Percentiles rank a stretch among this genome's conserved stretches.
These are phyloP conservation scores for Microtus oregoni DNA, from an alignment of 2,113 vertebrate genomes.

Conservation along the genomic window DNA sequence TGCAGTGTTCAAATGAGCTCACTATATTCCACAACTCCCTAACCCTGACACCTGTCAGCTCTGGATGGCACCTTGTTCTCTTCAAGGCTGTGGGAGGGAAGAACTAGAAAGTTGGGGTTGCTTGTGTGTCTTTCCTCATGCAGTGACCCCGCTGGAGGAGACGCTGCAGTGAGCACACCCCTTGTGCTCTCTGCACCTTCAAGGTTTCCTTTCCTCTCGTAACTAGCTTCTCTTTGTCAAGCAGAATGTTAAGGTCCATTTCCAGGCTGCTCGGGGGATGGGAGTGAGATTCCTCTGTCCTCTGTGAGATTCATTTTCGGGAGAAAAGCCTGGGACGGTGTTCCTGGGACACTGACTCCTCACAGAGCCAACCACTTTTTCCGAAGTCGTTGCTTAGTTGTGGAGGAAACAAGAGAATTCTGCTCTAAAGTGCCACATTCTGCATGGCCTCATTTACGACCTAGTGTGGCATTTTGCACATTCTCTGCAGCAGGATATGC, in stretches of 20 bases:
- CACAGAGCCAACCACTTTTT: background rate
- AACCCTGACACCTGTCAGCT: background rate
- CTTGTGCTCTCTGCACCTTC: background rate
- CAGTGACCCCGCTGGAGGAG: background rate
- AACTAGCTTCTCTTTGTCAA: background rate
- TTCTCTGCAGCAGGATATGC: constrained; percentile 12
- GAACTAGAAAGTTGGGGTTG: background rate
- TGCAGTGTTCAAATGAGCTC: background rate
- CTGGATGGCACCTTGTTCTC: background rate
- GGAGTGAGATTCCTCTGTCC: background rate
- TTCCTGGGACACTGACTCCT: background rate
- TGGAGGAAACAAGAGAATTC: constrained; percentile 44
- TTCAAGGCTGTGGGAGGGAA: background rate
- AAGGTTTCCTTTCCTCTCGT: background rate
- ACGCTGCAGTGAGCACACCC: background rate
- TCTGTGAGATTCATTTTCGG: background rate
- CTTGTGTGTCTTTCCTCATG: background rate
- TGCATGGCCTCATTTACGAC: background rate
- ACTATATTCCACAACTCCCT: too few relatives aligned
- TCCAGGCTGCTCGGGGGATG: background rate
- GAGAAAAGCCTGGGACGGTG: background rate
- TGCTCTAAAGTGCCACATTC: constrained; percentile 13
- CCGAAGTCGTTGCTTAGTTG: background rate
- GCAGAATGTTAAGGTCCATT: background rate
- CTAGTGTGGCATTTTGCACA: constrained; percentile 16